Evolutionary conservation across 2,888 invertebrate species (phyloP), one percentile per base, ranked within the genome.

Genomic region (Harpagoxenus sublaevis): DNA sequence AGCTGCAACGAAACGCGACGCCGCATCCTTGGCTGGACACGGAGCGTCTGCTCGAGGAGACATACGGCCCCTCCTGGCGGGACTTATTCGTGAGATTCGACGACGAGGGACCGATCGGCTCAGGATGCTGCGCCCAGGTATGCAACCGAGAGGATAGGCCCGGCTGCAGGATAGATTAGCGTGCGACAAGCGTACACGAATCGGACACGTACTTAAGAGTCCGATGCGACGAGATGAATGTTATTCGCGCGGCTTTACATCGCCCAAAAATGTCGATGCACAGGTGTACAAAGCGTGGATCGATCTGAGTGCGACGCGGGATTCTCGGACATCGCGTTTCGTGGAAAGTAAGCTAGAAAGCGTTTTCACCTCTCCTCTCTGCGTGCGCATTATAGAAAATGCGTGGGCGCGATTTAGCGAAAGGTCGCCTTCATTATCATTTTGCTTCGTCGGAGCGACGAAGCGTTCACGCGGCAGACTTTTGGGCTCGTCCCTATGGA

Each of bases 91-190:
- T 94, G 0, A 91, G 93, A 39, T 94, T 96, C 84, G 92, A 93
- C 73, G 89, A 92, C n/a, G 92, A 94, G 45, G 90, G 91, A 35
- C 95, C 95, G 0, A 93, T 96, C 73, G 96, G 96, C n/a, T 95
- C 96, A 10, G 96, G 96, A 42, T 96, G 96, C 90, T 95, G 96
- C 87, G 96, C 95, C 23, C 96, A 96, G 94, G 95, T 95, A 87
- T 74, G 62, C n/a, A 12, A 31, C 6, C 15, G 35, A 62, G 23
- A 39, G 15, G 1, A 23, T 60, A 15, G 10, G 4, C 15, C 18
- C 10, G 28, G 1, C 15, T 48, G 23, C 5, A 42, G 6, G 1
- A 28, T 23, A 42, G 1, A 45, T 23, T 45, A 6, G 45, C 28
- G 28, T 55, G n/a, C n/a, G 35, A 71, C 39, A 8, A 12, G 15